Conservation (phyloP, 2,888 invertebrate genomes). For the Mythimna lalbum region DNA sequence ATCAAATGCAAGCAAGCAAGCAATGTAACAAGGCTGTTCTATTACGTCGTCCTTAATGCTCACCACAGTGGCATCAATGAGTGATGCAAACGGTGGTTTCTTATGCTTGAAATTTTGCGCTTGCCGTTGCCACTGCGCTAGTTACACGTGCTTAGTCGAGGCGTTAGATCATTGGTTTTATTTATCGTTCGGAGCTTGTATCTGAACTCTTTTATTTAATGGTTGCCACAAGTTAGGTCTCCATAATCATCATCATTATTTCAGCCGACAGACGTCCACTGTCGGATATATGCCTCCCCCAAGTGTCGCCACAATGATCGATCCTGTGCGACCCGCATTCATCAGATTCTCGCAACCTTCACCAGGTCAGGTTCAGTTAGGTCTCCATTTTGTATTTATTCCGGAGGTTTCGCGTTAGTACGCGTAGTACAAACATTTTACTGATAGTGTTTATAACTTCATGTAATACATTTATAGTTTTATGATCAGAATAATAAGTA, state of each 20-base stretch:
- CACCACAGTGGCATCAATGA: background rate
- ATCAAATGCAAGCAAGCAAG: no score
- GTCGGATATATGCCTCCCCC: no score
- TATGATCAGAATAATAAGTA: background rate
- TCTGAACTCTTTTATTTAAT: background rate
- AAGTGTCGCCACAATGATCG: no score
- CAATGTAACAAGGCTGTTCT: no score
- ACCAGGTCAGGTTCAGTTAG: no score
- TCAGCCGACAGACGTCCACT: no score
- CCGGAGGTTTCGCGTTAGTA: conserved; percentile 3
- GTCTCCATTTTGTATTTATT: conserved; percentile 16
- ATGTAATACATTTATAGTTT: conserved; percentile 16
- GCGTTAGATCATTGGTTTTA: no score
- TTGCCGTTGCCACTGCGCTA: background rate
- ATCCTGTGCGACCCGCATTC: no score
- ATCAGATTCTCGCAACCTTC: no score
- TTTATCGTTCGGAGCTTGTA: no score
- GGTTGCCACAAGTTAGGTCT: background rate
- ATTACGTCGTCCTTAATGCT: no score
- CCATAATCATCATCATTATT: no score
- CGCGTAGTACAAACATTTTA: conserved; percentile 10
- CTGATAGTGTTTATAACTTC: conserved; percentile 32
- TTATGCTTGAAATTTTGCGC: background rate
- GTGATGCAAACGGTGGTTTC: background rate
- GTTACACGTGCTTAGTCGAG: background rate